Percentiles rank a stretch among this genome's conserved stretches.
phyloP scores from a whole-genome alignment of 2,888 invertebrate genomes.

The Cryptosula pallasiana region DNA sequence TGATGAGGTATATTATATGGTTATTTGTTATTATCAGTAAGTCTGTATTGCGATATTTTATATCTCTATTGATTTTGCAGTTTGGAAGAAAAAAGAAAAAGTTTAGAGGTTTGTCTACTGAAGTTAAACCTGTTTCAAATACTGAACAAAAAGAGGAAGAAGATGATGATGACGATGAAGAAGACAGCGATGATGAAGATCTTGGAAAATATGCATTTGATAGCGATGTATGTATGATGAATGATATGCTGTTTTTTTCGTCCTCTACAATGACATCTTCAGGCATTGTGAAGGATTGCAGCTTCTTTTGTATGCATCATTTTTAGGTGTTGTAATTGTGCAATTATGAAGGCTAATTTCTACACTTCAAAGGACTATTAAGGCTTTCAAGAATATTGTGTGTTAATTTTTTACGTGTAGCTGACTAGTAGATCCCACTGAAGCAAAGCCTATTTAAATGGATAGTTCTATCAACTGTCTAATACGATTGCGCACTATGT shows the following conservation, averaged over 20 bases:
- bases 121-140: not conserved
- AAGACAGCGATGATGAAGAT: slow-evolving; percentile 60
- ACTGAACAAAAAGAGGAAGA: slow-evolving; percentile 21
- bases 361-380: too few species aligned
- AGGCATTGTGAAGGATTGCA: not conserved
- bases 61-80: slow-evolving; percentile 34
- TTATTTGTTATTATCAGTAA: not conserved
- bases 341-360: too few species aligned
- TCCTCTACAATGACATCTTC: too few species aligned
- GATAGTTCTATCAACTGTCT: too few species aligned
- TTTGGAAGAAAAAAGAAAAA: slow-evolving; percentile 58
- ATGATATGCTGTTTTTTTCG: not conserved
- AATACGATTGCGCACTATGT: not conserved
- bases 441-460: too few species aligned
- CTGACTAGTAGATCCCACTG: too few species aligned
- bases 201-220: slow-evolving; percentile 71
- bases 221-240: slow-evolving; percentile 56
- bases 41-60: not conserved
- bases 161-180: slow-evolving; percentile 33
- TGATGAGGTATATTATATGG: slow-evolving; percentile 71
- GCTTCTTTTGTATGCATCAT: not conserved
- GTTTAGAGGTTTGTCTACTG: slow-evolving; percentile 29
- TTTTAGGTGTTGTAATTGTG: not conserved
- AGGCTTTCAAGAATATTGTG: too few species aligned
- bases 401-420: too few species aligned